Percentiles rank a stretch among this genome's conserved stretches.
Conservation (phyloP, 1,140 invertebrate species). For the Paralvinella palmiformis region DNA sequence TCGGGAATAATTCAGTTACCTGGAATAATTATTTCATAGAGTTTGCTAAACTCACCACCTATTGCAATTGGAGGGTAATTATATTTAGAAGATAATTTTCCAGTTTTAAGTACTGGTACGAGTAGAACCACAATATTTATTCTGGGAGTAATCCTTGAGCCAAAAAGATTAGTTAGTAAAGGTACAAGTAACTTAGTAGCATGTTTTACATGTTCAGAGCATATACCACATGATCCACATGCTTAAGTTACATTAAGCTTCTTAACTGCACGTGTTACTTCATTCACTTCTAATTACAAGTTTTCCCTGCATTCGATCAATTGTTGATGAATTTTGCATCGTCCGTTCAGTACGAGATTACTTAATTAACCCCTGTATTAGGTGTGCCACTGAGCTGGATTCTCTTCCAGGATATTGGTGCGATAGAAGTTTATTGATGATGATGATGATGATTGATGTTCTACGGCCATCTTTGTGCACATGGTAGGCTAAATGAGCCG, state of each 20-base stretch:
- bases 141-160: background rate
- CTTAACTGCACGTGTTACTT: background rate
- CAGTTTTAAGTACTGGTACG: background rate
- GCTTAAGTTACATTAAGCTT: background rate
- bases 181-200: background rate
- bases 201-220: conserved; percentile 1
- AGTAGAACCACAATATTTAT: conserved; percentile 3
- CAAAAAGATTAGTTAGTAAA: background rate
- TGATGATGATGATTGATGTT: no score
- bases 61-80: background rate
- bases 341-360: no score
- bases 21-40: background rate
- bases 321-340: no score
- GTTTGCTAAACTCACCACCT: background rate
- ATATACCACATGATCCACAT: background rate
- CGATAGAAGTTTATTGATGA: no score
- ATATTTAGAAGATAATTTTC: conserved; percentile 2
- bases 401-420: no score
- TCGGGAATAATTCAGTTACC: background rate
- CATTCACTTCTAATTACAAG: background rate
- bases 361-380: no score
- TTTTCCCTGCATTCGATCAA: no score
- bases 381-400: no score
- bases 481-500: no score
- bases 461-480: no score